phyloP scores from a whole-genome alignment of 2,797 vertebrate species.

The Rhinophrynus dorsalis region DNA sequence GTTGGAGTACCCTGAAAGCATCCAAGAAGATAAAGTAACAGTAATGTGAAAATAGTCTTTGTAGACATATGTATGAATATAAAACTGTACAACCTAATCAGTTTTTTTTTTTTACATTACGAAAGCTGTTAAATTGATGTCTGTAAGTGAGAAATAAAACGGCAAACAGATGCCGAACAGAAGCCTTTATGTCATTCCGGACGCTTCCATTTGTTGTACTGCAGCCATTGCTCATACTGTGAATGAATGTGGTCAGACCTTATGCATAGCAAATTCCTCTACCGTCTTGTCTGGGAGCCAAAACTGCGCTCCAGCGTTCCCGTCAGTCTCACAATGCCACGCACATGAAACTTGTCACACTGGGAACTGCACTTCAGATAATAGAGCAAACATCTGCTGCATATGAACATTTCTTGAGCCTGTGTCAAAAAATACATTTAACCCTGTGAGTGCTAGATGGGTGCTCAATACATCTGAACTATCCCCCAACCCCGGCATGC shows the following conservation, averaged over 20 bases:
- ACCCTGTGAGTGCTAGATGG: too few relatives aligned
- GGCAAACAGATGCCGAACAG: conserved; percentile 1
- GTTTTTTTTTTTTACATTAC: background rate
- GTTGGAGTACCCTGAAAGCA: too few relatives aligned
- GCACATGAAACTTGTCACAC: conserved; percentile 23
- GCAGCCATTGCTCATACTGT: conserved; percentile 19
- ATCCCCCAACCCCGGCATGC: too few relatives aligned
- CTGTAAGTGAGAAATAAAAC: background rate
- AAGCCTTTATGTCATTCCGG: conserved; percentile 26
- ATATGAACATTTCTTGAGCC: conserved; percentile 9
- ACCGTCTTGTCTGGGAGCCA: conserved; percentile 22
- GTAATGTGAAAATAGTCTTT: too few relatives aligned
- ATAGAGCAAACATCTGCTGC: conserved; percentile 45
- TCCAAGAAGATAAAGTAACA: too few relatives aligned
- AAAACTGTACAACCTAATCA: conserved; percentile 1
- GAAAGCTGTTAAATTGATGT: background rate
- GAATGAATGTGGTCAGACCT: conserved; percentile 42
- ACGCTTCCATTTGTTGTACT: conserved; percentile 17
- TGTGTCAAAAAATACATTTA: too few relatives aligned
- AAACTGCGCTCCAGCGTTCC: conserved; percentile 15
- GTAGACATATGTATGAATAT: background rate
- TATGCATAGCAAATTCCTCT: conserved; percentile 33
- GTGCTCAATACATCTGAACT: too few relatives aligned
- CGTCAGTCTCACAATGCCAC: conserved; percentile 23
- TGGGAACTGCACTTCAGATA: conserved; percentile 23